phyloP scores from a whole-genome alignment of 2,888 invertebrate genomes.

The Rhabditoides inermis region DNA sequence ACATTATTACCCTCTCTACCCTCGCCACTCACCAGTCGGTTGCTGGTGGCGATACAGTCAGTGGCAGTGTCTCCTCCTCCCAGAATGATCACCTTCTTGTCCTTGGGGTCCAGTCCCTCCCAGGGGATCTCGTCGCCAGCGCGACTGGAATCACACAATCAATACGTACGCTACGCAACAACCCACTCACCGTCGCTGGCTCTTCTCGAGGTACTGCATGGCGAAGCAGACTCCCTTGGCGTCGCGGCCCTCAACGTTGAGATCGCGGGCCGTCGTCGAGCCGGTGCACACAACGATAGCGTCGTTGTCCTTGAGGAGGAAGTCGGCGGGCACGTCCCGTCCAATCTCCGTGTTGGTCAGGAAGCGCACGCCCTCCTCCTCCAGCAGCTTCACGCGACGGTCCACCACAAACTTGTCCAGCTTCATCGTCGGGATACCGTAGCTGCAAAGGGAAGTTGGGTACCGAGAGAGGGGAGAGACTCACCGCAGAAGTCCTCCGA shows the following conservation, averaged over 20 bases:
- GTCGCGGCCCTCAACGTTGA: constrained; percentile 61
- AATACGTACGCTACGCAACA: constrained; percentile 11
- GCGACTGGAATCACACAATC: background rate
- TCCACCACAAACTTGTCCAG: constrained; percentile 76
- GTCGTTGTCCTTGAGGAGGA: constrained; percentile 64
- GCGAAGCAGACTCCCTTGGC: constrained; percentile 91
- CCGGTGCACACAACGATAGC: constrained; percentile 83
- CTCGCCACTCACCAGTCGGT: constrained; percentile 67
- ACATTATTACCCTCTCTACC: background rate
- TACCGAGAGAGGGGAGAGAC: background rate
- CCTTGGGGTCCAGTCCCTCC: constrained; percentile 70
- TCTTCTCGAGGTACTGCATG: constrained; percentile 90
- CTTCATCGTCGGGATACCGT: constrained; percentile 99
- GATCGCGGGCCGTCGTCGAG: constrained; percentile 89
- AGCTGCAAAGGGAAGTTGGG: constrained; percentile 54
- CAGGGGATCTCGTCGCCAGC: constrained; percentile 62
- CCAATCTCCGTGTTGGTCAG: constrained; percentile 83
- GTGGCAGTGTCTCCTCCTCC: constrained; percentile 80
- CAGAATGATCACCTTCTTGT: constrained; percentile 86
- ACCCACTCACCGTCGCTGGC: constrained; percentile 79
- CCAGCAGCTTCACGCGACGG: constrained; percentile 74
- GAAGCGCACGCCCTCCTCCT: constrained; percentile 80
- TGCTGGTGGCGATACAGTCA: constrained; percentile 94
- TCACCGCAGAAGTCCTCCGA: constrained; percentile 78
- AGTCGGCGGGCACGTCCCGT: constrained; percentile 70